phyloP scores from a whole-genome alignment of 2,113 vertebrate species.

The Arvicanthis niloticus region DNA sequence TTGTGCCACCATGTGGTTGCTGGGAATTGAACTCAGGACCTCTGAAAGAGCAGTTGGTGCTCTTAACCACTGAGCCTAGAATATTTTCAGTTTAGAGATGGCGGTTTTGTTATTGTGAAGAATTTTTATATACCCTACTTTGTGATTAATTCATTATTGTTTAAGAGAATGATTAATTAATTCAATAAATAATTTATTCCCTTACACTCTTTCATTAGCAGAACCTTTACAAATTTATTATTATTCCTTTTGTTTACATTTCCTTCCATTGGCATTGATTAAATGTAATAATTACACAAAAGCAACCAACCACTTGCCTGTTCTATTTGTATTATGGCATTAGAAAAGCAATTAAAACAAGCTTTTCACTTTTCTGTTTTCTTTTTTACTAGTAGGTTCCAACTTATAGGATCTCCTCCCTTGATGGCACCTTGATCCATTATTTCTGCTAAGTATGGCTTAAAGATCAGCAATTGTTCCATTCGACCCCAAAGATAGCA shows the following conservation, averaged over 20 bases:
- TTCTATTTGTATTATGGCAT: slow-evolving; percentile 6
- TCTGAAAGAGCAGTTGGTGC: no score
- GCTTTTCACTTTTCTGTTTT: slow-evolving; percentile 21
- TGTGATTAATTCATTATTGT: neutral
- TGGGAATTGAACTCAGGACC: no score
- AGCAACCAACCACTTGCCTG: neutral
- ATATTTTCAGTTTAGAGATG: neutral
- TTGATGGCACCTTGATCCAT: slow-evolving; percentile 92
- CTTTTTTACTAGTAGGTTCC: slow-evolving; percentile 87
- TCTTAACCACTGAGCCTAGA: neutral
- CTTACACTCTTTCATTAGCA: neutral
- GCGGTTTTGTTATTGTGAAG: neutral
- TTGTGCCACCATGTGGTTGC: no score
- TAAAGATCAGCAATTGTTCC: slow-evolving; percentile 93
- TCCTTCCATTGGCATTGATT: neutral
- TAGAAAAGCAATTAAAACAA: slow-evolving; percentile 38
- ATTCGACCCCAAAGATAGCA: slow-evolving; percentile 92
- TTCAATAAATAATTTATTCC: neutral
- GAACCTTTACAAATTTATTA: neutral
- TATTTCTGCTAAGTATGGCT: slow-evolving; percentile 92
- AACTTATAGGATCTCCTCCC: slow-evolving; percentile 90
- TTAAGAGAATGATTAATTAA: slow-evolving; percentile 37
- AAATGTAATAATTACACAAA: slow-evolving; percentile 20
- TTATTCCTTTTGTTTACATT: slow-evolving; percentile 1
- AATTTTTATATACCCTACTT: neutral